Evolutionary conservation across 2,113 vertebrate genomes (phyloP), one percentile per base, ranked within the genome.

Genomic region (Oostethus manadensis): DNA sequence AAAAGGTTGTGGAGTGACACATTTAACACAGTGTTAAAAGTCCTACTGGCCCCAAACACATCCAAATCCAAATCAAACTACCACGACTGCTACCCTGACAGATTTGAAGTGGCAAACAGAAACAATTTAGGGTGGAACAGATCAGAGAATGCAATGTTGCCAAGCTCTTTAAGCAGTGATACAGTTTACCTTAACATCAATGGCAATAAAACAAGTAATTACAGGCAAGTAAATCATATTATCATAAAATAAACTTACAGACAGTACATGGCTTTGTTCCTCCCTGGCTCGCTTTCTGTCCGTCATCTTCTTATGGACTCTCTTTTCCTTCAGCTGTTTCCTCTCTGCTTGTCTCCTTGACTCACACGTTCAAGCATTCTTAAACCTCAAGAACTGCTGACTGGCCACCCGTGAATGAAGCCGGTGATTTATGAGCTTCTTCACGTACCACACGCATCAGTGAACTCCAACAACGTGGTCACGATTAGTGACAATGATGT

Each of bases 261-360:
- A 58, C 45, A 33, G 56, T 60, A 73, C 74, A 77, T 75, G 60
- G 74, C 64, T 80, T 57, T 73, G 75, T 69, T 78, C 78, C 64
- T 84, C 85, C 56, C 85, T 80, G 66, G 56, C 68, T 81, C 82
- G 81, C 67, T 86, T 78, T 68, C 81, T 81, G 66, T 77, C 80
- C 60, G 70, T 75, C 80, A 83, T 82, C 64, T 68, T 80, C 79
- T 68, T 54, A 51, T 0, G 73, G 38, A 46, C 22, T 45, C 58
- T 71, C 51, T 62, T 51, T 60, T 78, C 43, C 58, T 55, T 44
- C 33, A 66, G 65, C 48, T 69, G 58, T 58, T 75, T 73, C 56
- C 67, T 59, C 53, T 77, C 64, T 77, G 63, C 43, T 26, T 6
- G 61, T 73, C 73, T 75, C 71, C 71, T 68, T 55, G 14, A 62